A percentile compares a stretch with the other conserved stretches of the same genome.
phyloP scores from a whole-genome alignment of 2,113 vertebrate genomes.

The Vimba vimba region DNA sequence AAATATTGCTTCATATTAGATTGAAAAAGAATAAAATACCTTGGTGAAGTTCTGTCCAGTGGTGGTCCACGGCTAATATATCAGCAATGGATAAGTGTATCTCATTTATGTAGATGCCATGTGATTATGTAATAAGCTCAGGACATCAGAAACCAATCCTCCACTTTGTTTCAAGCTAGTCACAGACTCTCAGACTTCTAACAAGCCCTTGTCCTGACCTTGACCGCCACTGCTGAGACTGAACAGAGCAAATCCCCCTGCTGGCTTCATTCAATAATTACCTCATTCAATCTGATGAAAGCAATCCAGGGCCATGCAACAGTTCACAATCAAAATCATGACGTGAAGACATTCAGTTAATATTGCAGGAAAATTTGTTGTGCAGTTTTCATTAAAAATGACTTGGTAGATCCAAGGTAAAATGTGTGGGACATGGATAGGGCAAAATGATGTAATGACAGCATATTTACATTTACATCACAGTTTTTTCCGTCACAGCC shows the following conservation, averaged over 20 bases:
- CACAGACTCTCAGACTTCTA: background rate
- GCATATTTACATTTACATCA: background rate
- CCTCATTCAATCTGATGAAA: background rate
- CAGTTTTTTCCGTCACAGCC: background rate
- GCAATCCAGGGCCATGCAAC: background rate
- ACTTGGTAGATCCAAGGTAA: background rate
- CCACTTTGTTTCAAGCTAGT: background rate
- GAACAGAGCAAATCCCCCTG: conserved; percentile 36
- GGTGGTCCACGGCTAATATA: no score
- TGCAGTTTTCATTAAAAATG: background rate
- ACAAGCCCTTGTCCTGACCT: conserved; percentile 40
- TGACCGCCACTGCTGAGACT: conserved; percentile 2
- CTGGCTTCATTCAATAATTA: conserved; percentile 16
- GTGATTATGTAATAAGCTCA: background rate
- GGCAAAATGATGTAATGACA: background rate
- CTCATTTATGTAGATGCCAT: conserved; percentile 5
- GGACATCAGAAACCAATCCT: background rate
- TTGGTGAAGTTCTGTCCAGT: background rate
- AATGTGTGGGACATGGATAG: background rate
- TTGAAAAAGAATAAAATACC: background rate
- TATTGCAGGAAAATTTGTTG: background rate
- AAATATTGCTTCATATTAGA: conserved; percentile 1
- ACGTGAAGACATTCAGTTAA: background rate
- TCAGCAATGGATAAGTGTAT: conserved; percentile 1
- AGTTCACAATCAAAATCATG: conserved; percentile 4